Conservation (phyloP, 2,113 vertebrate species). For the Arizona elegans region DNA sequence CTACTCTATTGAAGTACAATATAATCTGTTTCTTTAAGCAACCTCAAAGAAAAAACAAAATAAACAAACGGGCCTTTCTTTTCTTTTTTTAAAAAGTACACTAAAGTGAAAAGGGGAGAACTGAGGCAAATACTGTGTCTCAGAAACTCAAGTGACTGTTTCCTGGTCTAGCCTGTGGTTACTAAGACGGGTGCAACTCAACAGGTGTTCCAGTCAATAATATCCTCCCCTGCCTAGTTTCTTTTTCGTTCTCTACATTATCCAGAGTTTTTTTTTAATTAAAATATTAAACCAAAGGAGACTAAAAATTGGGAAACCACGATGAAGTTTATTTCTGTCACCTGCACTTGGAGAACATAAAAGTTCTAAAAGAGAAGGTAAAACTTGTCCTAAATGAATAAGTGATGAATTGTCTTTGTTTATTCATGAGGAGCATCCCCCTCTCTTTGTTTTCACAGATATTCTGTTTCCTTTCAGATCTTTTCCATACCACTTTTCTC, state of each 20-base stretch:
- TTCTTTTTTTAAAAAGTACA: neutral
- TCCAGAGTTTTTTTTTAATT: neutral
- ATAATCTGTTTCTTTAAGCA: neutral
- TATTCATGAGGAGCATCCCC: conserved; percentile 14
- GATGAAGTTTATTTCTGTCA: neutral
- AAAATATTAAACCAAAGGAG: neutral
- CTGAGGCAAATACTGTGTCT: neutral
- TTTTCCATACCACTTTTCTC: neutral
- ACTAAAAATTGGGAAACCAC: neutral
- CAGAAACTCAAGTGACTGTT: neutral
- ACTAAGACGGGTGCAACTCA: neutral
- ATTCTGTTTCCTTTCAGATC: conserved; percentile 29
- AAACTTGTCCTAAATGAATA: conserved; percentile 11
- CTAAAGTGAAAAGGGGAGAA: neutral
- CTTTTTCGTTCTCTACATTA: neutral
- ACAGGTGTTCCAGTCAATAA: conserved; percentile 7
- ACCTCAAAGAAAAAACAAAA: neutral
- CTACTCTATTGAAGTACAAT: neutral
- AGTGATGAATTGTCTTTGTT: conserved; percentile 15
- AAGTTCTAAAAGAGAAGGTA: conserved; percentile 32
- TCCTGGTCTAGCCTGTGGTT: neutral
- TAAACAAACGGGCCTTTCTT: conserved; percentile 13
- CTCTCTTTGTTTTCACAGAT: conserved; percentile 31
- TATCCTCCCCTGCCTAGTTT: neutral
- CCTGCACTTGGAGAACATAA: conserved; percentile 16